Evolutionary conservation across 2,888 invertebrate genomes (phyloP).

Genomic region (Ophion ventricosus): DNA sequence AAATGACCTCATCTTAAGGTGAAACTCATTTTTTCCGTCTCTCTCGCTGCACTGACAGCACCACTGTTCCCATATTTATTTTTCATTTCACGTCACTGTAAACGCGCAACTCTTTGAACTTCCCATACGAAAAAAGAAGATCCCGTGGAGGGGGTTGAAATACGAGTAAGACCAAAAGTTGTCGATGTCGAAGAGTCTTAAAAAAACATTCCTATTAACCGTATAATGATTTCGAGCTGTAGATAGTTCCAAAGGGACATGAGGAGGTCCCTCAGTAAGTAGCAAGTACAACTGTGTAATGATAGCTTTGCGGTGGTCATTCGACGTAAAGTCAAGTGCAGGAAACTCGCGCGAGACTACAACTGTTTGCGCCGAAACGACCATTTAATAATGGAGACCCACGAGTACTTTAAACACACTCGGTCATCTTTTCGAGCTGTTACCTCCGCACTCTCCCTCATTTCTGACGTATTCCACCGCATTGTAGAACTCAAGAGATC

Average conservation of each 20-base stretch:
- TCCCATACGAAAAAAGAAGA: not conserved
- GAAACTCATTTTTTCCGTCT: too few relatives aligned
- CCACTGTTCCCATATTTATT: too few relatives aligned
- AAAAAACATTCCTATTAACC: constrained; percentile 62
- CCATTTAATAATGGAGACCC: constrained; percentile 68
- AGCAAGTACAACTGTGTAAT: constrained; percentile 62
- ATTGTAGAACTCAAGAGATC: constrained; percentile 17
- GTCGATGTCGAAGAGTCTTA: not conserved
- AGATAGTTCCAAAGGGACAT: constrained; percentile 15
- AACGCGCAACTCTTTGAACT: not conserved
- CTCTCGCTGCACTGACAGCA: too few relatives aligned
- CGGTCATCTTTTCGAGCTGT: constrained; percentile 50
- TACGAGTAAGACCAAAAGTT: not conserved
- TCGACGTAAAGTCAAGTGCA: constrained; percentile 56
- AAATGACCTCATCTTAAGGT: too few relatives aligned
- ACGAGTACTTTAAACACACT: constrained; percentile 60
- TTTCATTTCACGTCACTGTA: not conserved
- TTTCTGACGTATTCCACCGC: constrained; percentile 8
- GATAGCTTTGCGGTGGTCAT: constrained; percentile 56
- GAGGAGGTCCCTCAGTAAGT: constrained; percentile 33
- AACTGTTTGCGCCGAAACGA: constrained; percentile 71
- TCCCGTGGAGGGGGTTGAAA: not conserved
- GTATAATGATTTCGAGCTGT: constrained; percentile 51
- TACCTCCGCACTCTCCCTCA: constrained; percentile 17
- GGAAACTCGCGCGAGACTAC: constrained; percentile 60